Evolutionary conservation across 1,140 invertebrate species (phyloP), one percentile per base, ranked within the genome.

Genomic region (Archivesica marissinica): DNA sequence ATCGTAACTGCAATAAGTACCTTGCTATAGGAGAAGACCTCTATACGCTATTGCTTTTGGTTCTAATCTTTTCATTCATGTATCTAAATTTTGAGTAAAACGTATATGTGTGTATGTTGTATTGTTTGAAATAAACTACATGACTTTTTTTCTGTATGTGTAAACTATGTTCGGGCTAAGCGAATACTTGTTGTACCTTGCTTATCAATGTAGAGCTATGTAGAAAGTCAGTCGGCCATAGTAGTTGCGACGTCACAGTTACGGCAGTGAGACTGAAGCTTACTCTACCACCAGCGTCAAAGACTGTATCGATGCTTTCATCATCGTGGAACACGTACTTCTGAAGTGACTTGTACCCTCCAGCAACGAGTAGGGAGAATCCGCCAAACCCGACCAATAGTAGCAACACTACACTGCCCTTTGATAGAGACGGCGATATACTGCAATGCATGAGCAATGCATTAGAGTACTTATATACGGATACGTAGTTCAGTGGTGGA

Each of bases 251-350:
- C 20, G 88, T 87, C 7, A 90, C 87, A 11, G 88, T 90, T 2
- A 90, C 88, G 7, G 89, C 89, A 0, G 88, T 90, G 13, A 90
- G 76, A 74, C 88, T 89, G 7, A 84, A 70, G 52, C 83, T 88
- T 1, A 89, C 86, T 15, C 88, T 80, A 2, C 93, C 93, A 17
- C 92, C 93, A 9, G 92, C 93, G 86, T 93, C 93, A 79, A 93
- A 93, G 7, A 92, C 85, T 30, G 92, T 93, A 72, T 93, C 91
- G 13, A 93, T 80, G n/a, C 87, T 88, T 50, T 87, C 47, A 13
- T 85, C 88, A 72, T 93, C 91, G 50, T 90, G 87, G 85, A 87
- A 92, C 20, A 93, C 85, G 52, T 91, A 78, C 64, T 90, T 90
- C 23, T 90, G 68, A 52, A 91, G 82, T 35, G 86, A 56, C 28